Evolutionary conservation across 1,140 invertebrate species (phyloP), one percentile per base, ranked within the genome.

Genomic region (Bombus superbus): DNA sequence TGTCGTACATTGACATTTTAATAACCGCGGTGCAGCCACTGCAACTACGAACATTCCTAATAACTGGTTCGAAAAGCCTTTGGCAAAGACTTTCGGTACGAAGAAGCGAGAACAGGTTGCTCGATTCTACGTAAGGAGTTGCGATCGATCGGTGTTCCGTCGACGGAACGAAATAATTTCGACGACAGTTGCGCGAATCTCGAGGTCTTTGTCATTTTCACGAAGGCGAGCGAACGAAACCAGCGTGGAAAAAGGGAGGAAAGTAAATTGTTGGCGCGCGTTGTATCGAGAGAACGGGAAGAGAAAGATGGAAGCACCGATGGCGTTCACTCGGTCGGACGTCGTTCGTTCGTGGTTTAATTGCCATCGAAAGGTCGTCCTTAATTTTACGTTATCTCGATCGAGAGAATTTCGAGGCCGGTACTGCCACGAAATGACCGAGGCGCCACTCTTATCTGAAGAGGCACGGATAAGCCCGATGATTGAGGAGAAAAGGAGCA

Each of bases 381-480:
- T 91, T 90, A 91, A 91, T 91, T 91, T 90, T 71, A 79, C 85
- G 81, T 78, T 89, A 91, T 91, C 90, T 84, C 72, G 85, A 90
- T 90, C 84, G 79, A 40, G 81, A 79, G 82, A 87, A 87, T 87
- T 62, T 82, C 88, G 86, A 79, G 83, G 73, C 85, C 78, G 82
- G 87, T 83, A 89, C 87, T 74, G 85, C 75, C 83, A 89, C 84
- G 88, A 91, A 93, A 93, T 93, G 93, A 92, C 88, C 90, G 78
- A 91, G 93, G 92, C 93, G 93, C 92, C 93, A 92, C 47, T 86
- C 90, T 93, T 94, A 94, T 94, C 93, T 91, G 68, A 74, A 83
- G 90, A 81, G 89, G 87, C 81, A 72, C 86, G 88, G 93, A 94
- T 94, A 94, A 93, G 92, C 85, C 87, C 89, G 91, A 94, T 93